Evolutionary conservation across 2,888 invertebrate species (phyloP).

Genomic region (Ashinkailepas kermadecensis): DNA sequence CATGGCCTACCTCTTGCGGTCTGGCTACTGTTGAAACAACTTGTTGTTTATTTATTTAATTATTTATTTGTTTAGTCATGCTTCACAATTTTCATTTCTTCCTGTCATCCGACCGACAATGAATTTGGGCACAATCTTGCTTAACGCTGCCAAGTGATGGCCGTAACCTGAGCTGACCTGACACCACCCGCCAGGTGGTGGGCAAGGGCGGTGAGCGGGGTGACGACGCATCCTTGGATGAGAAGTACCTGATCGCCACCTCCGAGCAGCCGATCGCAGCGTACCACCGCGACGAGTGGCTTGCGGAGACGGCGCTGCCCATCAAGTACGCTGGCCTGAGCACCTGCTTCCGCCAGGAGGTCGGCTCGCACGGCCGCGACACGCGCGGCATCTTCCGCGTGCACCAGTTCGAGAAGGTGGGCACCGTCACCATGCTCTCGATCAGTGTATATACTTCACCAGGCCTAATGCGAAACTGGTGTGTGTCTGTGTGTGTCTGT

Average conservation of each 20-base stretch:
- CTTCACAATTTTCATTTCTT: too few relatives aligned
- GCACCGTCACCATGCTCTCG: not conserved
- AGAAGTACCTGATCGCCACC: conserved; percentile 98
- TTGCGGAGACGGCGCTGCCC: conserved; percentile 75
- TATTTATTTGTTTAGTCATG: too few relatives aligned
- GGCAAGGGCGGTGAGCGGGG: conserved; percentile 67
- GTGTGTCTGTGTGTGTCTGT: too few relatives aligned
- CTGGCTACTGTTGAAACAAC: too few relatives aligned
- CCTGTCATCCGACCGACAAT: too few relatives aligned
- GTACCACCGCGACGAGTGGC: conserved; percentile 95
- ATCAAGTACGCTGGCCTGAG: conserved; percentile 95
- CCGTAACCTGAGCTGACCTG: too few relatives aligned
- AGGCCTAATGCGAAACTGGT: too few relatives aligned
- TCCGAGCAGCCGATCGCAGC: conserved; percentile 99
- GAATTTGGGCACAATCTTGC: too few relatives aligned
- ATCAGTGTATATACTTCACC: too few relatives aligned
- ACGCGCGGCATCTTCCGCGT: conserved; percentile 98
- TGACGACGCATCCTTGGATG: conserved; percentile 70
- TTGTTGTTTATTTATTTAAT: too few relatives aligned
- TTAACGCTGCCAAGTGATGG: too few relatives aligned
- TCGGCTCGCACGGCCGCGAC: conserved; percentile 96
- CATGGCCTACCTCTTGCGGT: too few relatives aligned
- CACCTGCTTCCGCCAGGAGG: conserved; percentile 97
- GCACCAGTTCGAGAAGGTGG: conserved; percentile 97
- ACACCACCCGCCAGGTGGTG: conserved; percentile 45